These are phyloP conservation scores for Pelochelys cantorii DNA, from an alignment of 2,797 vertebrate species.

Conservation along the genomic window DNA sequence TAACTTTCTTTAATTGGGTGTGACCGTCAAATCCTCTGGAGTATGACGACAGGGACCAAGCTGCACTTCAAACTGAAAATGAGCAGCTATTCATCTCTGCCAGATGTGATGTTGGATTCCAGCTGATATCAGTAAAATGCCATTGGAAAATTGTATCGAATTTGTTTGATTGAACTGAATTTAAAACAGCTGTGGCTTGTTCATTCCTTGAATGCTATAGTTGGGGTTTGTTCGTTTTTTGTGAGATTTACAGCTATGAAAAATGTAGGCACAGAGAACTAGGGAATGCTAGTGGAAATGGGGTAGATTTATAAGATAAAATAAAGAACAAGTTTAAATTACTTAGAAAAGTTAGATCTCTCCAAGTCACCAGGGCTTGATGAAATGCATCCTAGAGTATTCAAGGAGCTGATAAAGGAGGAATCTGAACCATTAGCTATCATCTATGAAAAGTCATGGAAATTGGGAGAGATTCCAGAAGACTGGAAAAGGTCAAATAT, in stretches of 20 bases:
- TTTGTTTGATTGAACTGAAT: neutral
- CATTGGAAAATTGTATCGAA: neutral
- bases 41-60: neutral
- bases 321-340: too few relatives aligned
- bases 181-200: neutral
- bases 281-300: neutral
- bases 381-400: too few relatives aligned
- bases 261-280: neutral
- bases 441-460: too few relatives aligned
- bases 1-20: neutral
- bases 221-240: neutral
- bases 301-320: too few relatives aligned
- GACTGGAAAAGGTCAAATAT: too few relatives aligned
- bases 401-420: too few relatives aligned
- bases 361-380: too few relatives aligned
- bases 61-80: neutral
- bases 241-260: neutral
- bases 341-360: too few relatives aligned
- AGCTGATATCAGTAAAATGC: neutral
- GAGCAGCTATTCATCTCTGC: rapidly evolving
- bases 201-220: rapidly evolving
- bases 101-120: neutral
- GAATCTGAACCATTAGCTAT: too few relatives aligned
- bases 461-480: too few relatives aligned
- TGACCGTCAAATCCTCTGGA: neutral